phyloP scores from a whole-genome alignment of 2,113 vertebrate genomes.

The Mesoclemmys tuberculata region DNA sequence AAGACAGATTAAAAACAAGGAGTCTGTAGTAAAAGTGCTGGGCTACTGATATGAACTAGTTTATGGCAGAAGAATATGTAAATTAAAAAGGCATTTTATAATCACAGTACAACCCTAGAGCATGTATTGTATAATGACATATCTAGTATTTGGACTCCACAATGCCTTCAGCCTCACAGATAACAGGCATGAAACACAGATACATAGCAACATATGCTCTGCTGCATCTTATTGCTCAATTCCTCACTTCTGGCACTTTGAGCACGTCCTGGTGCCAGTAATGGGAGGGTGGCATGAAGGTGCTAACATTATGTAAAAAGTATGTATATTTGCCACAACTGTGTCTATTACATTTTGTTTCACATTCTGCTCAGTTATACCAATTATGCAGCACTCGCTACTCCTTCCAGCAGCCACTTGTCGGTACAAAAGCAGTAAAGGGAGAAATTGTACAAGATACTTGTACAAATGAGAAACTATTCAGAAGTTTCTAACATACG shows the following conservation, averaged over 20 bases:
- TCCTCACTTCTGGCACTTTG: neutral
- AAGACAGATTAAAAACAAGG: neutral
- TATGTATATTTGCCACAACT: rapidly evolving
- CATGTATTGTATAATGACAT: neutral
- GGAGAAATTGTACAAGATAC: neutral
- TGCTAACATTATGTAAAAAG: rapidly evolving
- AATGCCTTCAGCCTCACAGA: neutral
- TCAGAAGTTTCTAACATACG: neutral
- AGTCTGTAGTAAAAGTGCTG: neutral
- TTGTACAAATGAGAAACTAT: neutral
- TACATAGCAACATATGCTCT: neutral
- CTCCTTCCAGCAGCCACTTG: neutral
- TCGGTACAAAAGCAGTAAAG: rapidly evolving
- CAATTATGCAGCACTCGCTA: neutral
- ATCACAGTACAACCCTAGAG: conserved; percentile 15
- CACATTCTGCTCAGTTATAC: neutral
- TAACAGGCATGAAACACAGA: neutral
- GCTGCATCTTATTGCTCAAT: neutral
- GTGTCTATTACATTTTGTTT: neutral
- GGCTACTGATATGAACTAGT: neutral
- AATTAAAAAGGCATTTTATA: neutral
- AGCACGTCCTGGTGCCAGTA: rapidly evolving
- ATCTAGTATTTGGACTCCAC: neutral
- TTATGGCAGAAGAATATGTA: neutral
- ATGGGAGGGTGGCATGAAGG: neutral